Percentiles rank a stretch among this genome's conserved stretches.
Conservation (phyloP, 1,140 invertebrate genomes). For the Megalopta genalis region DNA sequence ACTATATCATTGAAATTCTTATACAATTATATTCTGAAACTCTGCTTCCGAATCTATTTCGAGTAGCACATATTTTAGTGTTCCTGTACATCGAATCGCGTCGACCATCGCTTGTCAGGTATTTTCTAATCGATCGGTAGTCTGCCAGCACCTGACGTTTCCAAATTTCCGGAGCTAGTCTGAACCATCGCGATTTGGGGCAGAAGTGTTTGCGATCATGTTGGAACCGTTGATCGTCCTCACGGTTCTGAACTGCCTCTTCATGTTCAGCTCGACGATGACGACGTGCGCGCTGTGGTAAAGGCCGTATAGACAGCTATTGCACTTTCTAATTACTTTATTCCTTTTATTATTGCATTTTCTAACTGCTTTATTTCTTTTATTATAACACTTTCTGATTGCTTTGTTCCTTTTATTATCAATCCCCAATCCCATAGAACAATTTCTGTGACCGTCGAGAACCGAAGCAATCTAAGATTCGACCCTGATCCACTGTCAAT, state of each 20-base stretch:
- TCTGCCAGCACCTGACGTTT: not conserved
- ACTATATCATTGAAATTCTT: too few species aligned
- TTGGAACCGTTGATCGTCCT: slow-evolving; percentile 63
- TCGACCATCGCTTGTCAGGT: not conserved
- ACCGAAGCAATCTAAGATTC: not conserved
- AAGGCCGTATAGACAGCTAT: not conserved
- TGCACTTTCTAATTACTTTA: too few species aligned
- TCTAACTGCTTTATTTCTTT: too few species aligned
- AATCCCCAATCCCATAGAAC: not conserved
- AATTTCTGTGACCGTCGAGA: not conserved
- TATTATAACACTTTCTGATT: too few species aligned
- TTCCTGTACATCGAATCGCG: not conserved
- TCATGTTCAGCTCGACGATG: slow-evolving; percentile 68
- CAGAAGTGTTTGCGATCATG: slow-evolving; percentile 39
- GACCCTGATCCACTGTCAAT: not conserved
- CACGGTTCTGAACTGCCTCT: slow-evolving; percentile 67
- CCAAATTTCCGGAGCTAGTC: slow-evolving; percentile 9
- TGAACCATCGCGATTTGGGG: not conserved
- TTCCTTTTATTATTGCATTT: too few species aligned
- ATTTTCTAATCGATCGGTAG: not conserved
- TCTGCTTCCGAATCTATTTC: too few species aligned
- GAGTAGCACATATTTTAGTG: too few species aligned
- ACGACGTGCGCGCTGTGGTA: slow-evolving; percentile 68
- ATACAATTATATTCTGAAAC: too few species aligned
- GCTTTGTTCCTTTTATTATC: too few species aligned